These are phyloP conservation scores for Arvicanthis niloticus DNA, from an alignment of 2,113 vertebrate genomes.

Conservation along the genomic window DNA sequence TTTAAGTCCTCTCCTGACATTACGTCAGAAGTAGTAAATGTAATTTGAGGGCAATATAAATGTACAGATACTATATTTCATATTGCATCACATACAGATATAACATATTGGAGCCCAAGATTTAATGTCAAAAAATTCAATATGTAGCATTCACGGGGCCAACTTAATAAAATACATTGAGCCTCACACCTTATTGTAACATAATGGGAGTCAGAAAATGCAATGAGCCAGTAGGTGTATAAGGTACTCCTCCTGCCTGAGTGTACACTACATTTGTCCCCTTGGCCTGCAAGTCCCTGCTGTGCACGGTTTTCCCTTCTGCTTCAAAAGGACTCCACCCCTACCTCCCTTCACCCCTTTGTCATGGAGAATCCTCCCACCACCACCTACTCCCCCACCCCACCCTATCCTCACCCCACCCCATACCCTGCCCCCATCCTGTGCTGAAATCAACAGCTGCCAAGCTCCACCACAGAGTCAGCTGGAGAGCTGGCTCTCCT, in stretches of 20 bases:
- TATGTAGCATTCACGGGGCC: rapidly evolving
- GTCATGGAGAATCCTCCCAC: background rate
- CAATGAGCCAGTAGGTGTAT: rapidly evolving
- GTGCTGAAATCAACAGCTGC: rapidly evolving
- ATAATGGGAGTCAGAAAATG: rapidly evolving
- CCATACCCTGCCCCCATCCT: too few relatives aligned
- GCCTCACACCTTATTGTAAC: rapidly evolving
- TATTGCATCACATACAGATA: background rate
- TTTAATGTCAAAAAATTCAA: background rate
- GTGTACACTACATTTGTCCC: rapidly evolving
- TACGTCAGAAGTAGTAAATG: background rate
- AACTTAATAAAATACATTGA: background rate
- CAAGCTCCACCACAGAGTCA: background rate
- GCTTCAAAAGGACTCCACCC: rapidly evolving
- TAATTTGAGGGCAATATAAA: background rate
- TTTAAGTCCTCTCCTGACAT: background rate
- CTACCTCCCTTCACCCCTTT: rapidly evolving
- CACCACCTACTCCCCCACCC: background rate
- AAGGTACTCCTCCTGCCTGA: rapidly evolving
- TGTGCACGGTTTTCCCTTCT: rapidly evolving
- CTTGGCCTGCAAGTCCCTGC: rapidly evolving
- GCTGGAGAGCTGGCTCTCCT: rapidly evolving
- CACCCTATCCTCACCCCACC: background rate
- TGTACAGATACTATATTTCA: background rate
- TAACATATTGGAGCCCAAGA: background rate